Evolutionary conservation across 2,888 invertebrate genomes (phyloP), one percentile per base, ranked within the genome.

Genomic region (Dryobotodes eremita): DNA sequence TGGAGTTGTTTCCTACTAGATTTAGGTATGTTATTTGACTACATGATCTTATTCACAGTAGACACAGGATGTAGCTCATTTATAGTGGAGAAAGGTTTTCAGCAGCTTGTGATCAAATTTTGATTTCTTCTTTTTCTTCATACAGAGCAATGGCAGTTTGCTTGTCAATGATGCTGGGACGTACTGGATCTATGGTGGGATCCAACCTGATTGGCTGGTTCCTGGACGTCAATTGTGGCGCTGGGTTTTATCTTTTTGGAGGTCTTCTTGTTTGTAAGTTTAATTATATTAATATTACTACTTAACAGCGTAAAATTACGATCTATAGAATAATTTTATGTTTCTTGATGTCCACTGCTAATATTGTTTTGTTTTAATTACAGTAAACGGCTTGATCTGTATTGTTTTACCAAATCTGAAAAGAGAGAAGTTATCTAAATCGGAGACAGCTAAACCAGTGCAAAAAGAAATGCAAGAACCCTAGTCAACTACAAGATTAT

Each of bases 121-220:
- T 31, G 20, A 48, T 48, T 66, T 68, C 6, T 13, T 0, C 57
- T 48, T 23, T 55, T 68, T 53, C 42, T 76, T 42, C 13, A 13
- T 13, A 55, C 91, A 97, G 97, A 84, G 98, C 97, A 0, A 97
- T 98, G 94, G 98, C 98, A 0, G 95, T 98, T 26, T 98, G 98
- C 83, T 92, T 98, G 75, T 96, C 97, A 31, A 97, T 98, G 93
- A 97, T 97, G 94, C 95, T 97, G 84, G 98, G 98, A 1, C 96
- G 98, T 61, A 91, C 97, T 36, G 98, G 98, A 1, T 98, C 98
- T 0, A 97, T 98, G 93, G 93, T 97, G 3, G 98, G 98, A 77
- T 98, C 98, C 90, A 94, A 98, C 84, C 93, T 97, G 0, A 97
- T 98, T 82, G 98, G 98, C 11, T 92, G 97, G 77, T 96, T 98